Percentiles rank a stretch among this genome's conserved stretches.
Conservation (phyloP, 2,797 vertebrate species). For the Salarias fasciatus region DNA sequence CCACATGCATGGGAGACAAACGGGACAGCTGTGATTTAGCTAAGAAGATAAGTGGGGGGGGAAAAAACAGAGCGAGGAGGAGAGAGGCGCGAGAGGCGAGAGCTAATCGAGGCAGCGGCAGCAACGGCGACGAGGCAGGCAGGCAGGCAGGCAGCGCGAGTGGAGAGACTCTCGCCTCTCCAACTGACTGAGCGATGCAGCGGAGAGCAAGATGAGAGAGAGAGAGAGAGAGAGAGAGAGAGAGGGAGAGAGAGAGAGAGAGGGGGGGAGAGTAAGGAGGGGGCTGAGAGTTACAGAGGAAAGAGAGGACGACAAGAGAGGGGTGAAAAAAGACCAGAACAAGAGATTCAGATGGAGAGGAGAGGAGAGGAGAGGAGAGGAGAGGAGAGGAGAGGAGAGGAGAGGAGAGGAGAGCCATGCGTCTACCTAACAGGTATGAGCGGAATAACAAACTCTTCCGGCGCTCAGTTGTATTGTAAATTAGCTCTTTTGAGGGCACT, state of each 20-base stretch:
- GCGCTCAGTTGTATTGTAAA: slow-evolving; percentile 43
- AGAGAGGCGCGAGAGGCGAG: slow-evolving; percentile 12
- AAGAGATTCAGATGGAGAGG: not conserved
- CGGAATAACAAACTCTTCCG: slow-evolving; percentile 69
- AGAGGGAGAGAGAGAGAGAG: slow-evolving; percentile 16
- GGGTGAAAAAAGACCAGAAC: slow-evolving; percentile 42
- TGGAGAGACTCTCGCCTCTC: slow-evolving; percentile 74
- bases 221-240: slow-evolving; percentile 6
- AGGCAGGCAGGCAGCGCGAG: slow-evolving; percentile 55
- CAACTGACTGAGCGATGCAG: slow-evolving; percentile 75
- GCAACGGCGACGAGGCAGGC: too few relatives aligned
- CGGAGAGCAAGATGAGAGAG: slow-evolving; percentile 66
- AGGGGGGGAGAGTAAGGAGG: slow-evolving; percentile 32
- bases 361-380: not conserved
- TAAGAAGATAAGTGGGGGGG: slow-evolving; percentile 29
- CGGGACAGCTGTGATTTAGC: slow-evolving; percentile 8
- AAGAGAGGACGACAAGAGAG: slow-evolving; percentile 24
- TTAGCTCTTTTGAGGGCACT: slow-evolving; percentile 52
- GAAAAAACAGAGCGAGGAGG: slow-evolving; percentile 19
- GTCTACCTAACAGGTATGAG: slow-evolving; percentile 63
- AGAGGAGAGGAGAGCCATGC: not conserved
- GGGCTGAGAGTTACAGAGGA: not conserved
- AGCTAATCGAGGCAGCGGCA: slow-evolving; percentile 39
- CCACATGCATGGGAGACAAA: slow-evolving; percentile 30
- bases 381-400: not conserved